Conservation (phyloP, 2,888 invertebrate species). For the Cactoblastis cactorum region DNA sequence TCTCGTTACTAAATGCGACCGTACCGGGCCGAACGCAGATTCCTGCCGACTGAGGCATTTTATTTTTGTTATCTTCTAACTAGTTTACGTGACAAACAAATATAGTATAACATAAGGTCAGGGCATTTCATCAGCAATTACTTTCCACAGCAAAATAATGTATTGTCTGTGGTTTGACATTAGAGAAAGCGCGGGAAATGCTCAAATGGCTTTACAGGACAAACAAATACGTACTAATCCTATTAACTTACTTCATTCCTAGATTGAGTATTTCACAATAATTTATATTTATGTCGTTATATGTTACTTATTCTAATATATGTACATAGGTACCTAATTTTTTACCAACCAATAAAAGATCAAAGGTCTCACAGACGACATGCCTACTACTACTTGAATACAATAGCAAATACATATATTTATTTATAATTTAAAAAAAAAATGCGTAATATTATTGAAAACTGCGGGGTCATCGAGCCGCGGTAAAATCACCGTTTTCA, state of each 20-base stretch:
- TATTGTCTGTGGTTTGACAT: neutral
- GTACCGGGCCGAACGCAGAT: conserved; percentile 26
- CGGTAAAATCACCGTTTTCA: too few relatives aligned
- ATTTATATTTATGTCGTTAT: neutral
- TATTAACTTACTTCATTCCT: neutral
- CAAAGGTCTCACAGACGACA: neutral
- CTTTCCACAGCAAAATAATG: neutral
- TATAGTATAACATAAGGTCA: conserved; percentile 11
- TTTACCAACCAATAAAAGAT: neutral
- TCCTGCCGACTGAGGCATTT: conserved; percentile 32
- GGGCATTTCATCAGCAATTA: conserved; percentile 12
- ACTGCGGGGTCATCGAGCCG: neutral
- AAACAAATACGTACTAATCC: neutral
- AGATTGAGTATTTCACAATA: neutral
- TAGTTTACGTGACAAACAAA: conserved; percentile 20
- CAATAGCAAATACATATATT: neutral
- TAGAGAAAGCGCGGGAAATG: neutral
- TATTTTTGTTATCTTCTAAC: conserved; percentile 28
- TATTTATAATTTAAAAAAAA: neutral
- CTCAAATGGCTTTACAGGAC: neutral
- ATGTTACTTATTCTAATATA: neutral
- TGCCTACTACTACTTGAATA: neutral
- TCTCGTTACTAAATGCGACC: conserved; percentile 34
- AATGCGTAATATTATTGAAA: neutral
- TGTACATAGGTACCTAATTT: neutral